Conservation (phyloP, 2,797 vertebrate genomes). For the Gadopsis bispinosus region DNA sequence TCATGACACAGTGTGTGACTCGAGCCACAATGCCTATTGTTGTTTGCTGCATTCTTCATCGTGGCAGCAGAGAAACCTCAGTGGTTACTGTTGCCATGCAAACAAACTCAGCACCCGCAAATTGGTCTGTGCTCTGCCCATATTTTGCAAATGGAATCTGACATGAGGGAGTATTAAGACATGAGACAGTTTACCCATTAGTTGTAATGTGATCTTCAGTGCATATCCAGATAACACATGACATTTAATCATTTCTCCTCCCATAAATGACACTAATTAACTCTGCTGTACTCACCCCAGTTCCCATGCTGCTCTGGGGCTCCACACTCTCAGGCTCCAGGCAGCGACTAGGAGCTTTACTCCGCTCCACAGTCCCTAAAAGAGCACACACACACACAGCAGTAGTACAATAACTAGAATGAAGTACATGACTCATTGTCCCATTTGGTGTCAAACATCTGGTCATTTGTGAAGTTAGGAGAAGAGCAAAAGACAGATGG, state of each 20-base stretch:
- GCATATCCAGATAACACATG: background rate
- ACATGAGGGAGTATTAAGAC: constrained; percentile 19
- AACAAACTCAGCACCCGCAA: constrained; percentile 49
- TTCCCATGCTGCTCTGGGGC: constrained; percentile 69
- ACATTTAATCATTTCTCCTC: constrained; percentile 19
- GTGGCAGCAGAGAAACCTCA: constrained; percentile 61
- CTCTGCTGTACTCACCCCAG: constrained; percentile 76
- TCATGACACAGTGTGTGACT: constrained; percentile 57
- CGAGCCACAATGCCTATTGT: constrained; percentile 60
- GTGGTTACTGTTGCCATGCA: constrained; percentile 51
- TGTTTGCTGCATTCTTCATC: constrained; percentile 70
- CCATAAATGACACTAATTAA: constrained; percentile 8
- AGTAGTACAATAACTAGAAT: constrained; percentile 3
- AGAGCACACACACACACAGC: constrained; percentile 36
- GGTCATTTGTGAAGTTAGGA: constrained; percentile 10
- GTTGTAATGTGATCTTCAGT: constrained; percentile 4
- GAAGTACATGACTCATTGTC: background rate
- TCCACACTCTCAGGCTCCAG: constrained; percentile 69
- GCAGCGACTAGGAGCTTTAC: constrained; percentile 52
- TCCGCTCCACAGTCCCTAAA: constrained; percentile 71
- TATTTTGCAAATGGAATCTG: constrained; percentile 39
- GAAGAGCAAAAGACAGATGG: constrained; percentile 12
- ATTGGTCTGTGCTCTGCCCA: constrained; percentile 20
- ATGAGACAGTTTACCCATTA: constrained; percentile 5
- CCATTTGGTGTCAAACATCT: constrained; percentile 3